Evolutionary conservation across 1,140 invertebrate genomes (phyloP).

Genomic region (Anoplophora glabripennis): DNA sequence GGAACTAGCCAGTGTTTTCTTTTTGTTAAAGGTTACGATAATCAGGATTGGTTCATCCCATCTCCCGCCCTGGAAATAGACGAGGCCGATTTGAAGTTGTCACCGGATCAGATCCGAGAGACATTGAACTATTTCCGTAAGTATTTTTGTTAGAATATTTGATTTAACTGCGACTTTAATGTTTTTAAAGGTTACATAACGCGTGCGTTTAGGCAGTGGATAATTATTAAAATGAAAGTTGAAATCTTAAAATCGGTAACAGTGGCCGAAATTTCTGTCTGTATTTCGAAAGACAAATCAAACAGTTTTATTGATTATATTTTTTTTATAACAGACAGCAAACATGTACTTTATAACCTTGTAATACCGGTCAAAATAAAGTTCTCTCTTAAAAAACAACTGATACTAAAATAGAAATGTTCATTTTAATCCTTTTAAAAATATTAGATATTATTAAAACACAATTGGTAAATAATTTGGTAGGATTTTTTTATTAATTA

Average conservation of each 20-base stretch:
- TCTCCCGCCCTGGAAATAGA: constrained; percentile 73
- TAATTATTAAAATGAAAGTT: not conserved
- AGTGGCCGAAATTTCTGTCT: not conserved
- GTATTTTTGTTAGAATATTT: constrained; percentile 54
- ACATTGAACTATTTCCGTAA: constrained; percentile 97
- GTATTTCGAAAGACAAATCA: not conserved
- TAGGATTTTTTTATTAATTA: too few species aligned
- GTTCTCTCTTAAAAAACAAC: too few species aligned
- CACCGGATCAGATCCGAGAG: constrained; percentile 91
- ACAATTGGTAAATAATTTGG: too few species aligned
- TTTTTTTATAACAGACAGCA: too few species aligned
- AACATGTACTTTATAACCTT: too few species aligned
- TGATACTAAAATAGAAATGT: too few species aligned
- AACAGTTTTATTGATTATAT: too few species aligned
- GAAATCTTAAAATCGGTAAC: not conserved
- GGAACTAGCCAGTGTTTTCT: constrained; percentile 16
- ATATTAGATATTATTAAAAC: too few species aligned
- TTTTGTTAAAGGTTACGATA: constrained; percentile 78
- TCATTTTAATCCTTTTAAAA: too few species aligned
- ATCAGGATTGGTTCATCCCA: constrained; percentile 91
- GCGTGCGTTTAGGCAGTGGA: not conserved
- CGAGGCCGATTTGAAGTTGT: constrained; percentile 77
- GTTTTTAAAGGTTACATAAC: not conserved
- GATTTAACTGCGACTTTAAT: too few species aligned
- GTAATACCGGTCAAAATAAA: too few species aligned